Conservation (phyloP, 2,113 vertebrate species). For the human (Homo sapiens) region GRCh38 chr1:104112001-104112500, state of each 20-base stretch:
- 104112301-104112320: not conserved
- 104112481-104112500: not conserved
- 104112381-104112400: not conserved
- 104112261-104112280: not conserved
- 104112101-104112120: not conserved
- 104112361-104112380: not conserved
- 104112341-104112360: not conserved
- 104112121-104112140: not conserved
- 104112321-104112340: not conserved
- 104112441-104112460: not conserved
- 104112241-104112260: not conserved
- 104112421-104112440: not conserved
- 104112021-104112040: not conserved
- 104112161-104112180: not conserved
- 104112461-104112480: not conserved
- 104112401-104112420: not conserved
- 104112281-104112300: not conserved
- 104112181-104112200: not conserved
- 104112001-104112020: not conserved
- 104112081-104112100: not conserved
- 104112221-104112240: not conserved
- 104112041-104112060: not conserved
- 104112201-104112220: not conserved
- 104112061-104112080: not conserved
- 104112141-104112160: not conserved